Evolutionary conservation across 2,888 invertebrate species (phyloP), one percentile per base, ranked within the genome.

Genomic region (Philereme transversata): DNA sequence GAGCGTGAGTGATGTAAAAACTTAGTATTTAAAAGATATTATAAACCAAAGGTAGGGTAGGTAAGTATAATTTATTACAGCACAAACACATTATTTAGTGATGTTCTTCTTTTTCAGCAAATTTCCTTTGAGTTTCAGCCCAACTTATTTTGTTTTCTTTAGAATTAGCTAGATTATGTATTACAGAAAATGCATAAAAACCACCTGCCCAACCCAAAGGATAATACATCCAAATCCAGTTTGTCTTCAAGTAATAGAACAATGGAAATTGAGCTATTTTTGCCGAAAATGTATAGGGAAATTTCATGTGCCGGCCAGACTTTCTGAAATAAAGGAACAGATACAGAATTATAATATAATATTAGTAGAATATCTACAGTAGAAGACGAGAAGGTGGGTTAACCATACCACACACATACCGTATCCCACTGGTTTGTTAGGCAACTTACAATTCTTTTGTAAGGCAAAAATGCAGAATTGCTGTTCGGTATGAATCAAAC

Each of bases 231-330:
- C 95, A 95, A 62, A 96, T 90, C 94, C 95, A 96, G 71, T 95
- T 94, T 71, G 97, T 94, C 73, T 95, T 94, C 71, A 94, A 85
- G 77, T 97, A 95, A 78, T 87, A 93, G 78, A 95, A 95, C 65
- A 92, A 92, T n/a, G 98, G 98, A 78, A 97, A 98, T 78, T 96
- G 96, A 5, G 94, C 95, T 5, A 97, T 73, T 88, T 97, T 97
- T 0, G 97, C 96, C 1, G 95, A 87, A 36, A 95, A 81, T 0
- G 97, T 97, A 83, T 97, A 97, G 0, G 98, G 97, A 83, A 90
- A 98, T 82, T 95, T 97, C 97, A 97, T 97, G 51, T 95, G 95
- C 60, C 96, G 94, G 57, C 94, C 93, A 56, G 91, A 88, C 73
- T 89, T 88, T 36, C 91, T 91, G 81, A 54, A 85, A 85, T 3